Evolutionary conservation across 2,113 vertebrate genomes (phyloP), one percentile per base, ranked within the genome.

Genomic region (Gymnorhina tibicen): DNA sequence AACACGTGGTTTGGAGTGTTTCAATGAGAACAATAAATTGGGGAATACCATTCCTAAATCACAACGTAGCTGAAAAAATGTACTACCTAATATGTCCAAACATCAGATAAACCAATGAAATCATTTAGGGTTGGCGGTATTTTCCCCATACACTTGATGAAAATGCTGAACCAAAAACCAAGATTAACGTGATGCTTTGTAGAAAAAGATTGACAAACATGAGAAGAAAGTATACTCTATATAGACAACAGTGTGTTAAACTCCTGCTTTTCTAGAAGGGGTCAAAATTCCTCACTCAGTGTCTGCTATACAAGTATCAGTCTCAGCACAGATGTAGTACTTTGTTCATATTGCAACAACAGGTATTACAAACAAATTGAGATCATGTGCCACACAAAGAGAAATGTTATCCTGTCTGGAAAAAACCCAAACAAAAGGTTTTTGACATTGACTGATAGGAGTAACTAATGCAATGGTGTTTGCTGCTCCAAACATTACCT

Each of bases 401-500:
- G 6, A 77, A 84, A 81, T 33, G 35, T 28, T 46, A 50, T 5
- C 15, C 27, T 59, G 19, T 35, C 50, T 24, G 15, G 13, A 6
- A 73, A 82, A 83, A 18, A 22, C 2, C 9, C 41, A n/a, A 67
- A 42, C 10, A 42, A 37, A 8, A 16, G 4, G 5, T 2, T 33
- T 72, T 62, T 74, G 41, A 49, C 32, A 66, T 13, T 46, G 24
- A 59, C 15, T 56, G 46, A 62, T 1, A 44, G 2, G 4, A 83
- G 8, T 30, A 90, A 58, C 41, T 46, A 75, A 76, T 10, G 22
- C 30, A 47, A 16, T 60, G 10, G 12, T 33, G 30, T 47, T 73
- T 82, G 9, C 19, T 81, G 27, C 39, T 91, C 16, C 26, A 68
- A 64, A 80, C 9, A 35, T 97, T 96, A 99, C 99, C 99, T 99